Conservation (phyloP, 2,888 invertebrate species). For the Pammene aurita region DNA sequence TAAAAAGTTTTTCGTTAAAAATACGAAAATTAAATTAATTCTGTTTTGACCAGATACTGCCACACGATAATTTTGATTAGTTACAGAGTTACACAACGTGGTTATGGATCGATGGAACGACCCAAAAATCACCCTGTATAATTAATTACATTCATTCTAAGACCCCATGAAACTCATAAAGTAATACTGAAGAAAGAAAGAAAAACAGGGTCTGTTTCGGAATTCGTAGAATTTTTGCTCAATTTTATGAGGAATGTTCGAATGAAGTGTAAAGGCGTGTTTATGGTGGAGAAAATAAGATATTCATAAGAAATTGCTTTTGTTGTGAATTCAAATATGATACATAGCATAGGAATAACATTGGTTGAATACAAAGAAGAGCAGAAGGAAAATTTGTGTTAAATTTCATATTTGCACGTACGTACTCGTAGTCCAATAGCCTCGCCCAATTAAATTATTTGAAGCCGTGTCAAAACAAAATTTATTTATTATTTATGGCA, state of each 20-base stretch:
- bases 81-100: too few relatives aligned
- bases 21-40: too few relatives aligned
- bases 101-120: too few relatives aligned
- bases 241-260: constrained; percentile 6
- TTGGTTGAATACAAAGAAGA: neutral
- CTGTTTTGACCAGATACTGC: too few relatives aligned
- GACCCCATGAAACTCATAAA: constrained; percentile 10
- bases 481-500: too few relatives aligned
- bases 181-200: constrained; percentile 23
- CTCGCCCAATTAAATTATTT: too few relatives aligned
- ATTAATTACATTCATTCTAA: neutral
- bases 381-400: too few relatives aligned
- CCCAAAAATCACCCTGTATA: neutral
- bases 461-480: too few relatives aligned
- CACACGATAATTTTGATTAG: too few relatives aligned
- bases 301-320: neutral
- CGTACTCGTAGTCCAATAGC: too few relatives aligned
- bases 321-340: neutral
- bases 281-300: neutral
- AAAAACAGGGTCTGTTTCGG: constrained; percentile 6
- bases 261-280: constrained; percentile 1
- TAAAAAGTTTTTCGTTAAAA: too few relatives aligned
- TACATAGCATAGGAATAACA: neutral
- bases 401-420: too few relatives aligned
- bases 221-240: constrained; percentile 4